Evolutionary conservation across 2,888 invertebrate species (phyloP).

Genomic region (Megastigmus dorsalis): DNA sequence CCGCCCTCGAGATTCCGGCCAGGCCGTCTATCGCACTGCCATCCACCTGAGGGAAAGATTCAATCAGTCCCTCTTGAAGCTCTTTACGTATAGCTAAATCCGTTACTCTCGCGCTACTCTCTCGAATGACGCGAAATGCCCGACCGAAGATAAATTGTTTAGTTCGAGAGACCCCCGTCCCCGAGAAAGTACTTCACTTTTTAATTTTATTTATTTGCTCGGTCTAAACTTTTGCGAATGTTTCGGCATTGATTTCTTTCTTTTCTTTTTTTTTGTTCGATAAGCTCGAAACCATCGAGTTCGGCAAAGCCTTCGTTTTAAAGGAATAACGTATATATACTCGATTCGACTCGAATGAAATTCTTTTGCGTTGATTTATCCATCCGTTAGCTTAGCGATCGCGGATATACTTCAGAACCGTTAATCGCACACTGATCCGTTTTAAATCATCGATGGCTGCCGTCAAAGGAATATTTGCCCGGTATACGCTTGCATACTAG

Average conservation of each 20-base stretch:
- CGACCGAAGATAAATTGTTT: slow-evolving; percentile 47
- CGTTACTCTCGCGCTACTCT: not conserved
- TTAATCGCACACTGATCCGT: slow-evolving; percentile 31
- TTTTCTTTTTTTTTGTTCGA: too few species aligned
- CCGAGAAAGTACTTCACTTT: too few species aligned
- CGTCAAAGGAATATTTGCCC: slow-evolving; percentile 34
- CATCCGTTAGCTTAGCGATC: slow-evolving; percentile 30
- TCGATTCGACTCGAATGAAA: too few species aligned
- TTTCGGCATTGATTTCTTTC: too few species aligned
- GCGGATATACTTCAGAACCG: not conserved
- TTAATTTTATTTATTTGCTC: too few species aligned
- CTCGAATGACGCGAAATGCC: slow-evolving; percentile 31
- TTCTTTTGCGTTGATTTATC: too few species aligned
- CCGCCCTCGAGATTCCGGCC: slow-evolving; percentile 1
- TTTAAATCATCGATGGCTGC: slow-evolving; percentile 7
- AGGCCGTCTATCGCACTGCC: slow-evolving; percentile 28
- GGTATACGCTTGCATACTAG: not conserved
- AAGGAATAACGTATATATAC: too few species aligned
- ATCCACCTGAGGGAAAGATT: slow-evolving; percentile 56
- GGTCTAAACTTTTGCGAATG: too few species aligned
- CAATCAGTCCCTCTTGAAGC: slow-evolving; percentile 56
- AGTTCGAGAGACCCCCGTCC: too few species aligned
- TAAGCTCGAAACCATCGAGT: too few species aligned
- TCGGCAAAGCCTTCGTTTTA: too few species aligned
- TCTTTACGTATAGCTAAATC: slow-evolving; percentile 48